Conservation (phyloP, 2,888 invertebrate species). For the Acleris emargana region DNA sequence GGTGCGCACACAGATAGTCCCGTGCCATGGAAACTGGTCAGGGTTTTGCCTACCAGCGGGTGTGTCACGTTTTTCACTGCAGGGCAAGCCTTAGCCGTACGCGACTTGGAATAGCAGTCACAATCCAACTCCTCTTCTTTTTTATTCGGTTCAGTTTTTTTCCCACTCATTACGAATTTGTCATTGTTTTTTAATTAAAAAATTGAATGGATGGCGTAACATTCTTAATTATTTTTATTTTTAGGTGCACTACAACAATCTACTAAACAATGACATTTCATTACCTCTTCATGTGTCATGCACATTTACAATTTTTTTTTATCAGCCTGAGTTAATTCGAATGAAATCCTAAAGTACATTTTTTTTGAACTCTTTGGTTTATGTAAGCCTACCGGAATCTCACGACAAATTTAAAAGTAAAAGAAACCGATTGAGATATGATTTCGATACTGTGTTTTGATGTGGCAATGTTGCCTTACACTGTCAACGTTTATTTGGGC, state of each 20-base stretch:
- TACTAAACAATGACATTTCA: conserved; percentile 15
- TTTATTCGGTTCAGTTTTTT: conserved; percentile 43
- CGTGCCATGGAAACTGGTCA: neutral
- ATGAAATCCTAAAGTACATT: neutral
- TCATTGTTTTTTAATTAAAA: conserved; percentile 43
- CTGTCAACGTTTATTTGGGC: too few species aligned
- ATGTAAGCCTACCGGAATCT: too few species aligned
- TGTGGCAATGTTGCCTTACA: too few species aligned
- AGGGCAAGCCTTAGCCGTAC: conserved; percentile 52
- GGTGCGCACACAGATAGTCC: neutral
- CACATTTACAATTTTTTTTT: neutral
- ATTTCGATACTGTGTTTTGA: too few species aligned
- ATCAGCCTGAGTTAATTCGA: conserved; percentile 1
- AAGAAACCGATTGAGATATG: too few species aligned
- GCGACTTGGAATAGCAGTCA: conserved; percentile 51
- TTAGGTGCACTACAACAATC: conserved; percentile 1
- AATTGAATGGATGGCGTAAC: conserved; percentile 42
- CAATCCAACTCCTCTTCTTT: conserved; percentile 50
- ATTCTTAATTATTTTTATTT: conserved; percentile 38
- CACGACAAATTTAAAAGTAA: too few species aligned
- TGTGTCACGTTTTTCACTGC: conserved; percentile 65
- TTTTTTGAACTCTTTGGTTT: too few species aligned
- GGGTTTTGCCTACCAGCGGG: conserved; percentile 61
- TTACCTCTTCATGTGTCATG: neutral
- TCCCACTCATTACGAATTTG: conserved; percentile 57